These are phyloP conservation scores for Chrysolina americana DNA, from an alignment of 2,888 invertebrate genomes.

Conservation along the genomic window DNA sequence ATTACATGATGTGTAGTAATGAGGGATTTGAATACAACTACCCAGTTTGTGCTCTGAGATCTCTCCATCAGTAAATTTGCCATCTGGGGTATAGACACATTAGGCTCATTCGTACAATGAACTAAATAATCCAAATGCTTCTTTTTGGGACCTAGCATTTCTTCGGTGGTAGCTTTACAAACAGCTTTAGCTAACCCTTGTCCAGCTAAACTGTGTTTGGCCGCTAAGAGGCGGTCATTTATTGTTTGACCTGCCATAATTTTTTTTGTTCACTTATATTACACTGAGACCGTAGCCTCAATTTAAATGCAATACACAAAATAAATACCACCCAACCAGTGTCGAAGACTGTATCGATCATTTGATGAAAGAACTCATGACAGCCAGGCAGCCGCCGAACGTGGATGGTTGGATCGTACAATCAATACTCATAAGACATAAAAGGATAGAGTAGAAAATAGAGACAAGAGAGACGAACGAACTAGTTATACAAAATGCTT, in stretches of 20 bases:
- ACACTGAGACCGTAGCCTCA: slow-evolving; percentile 28
- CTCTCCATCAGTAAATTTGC: slow-evolving; percentile 98
- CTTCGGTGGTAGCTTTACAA: slow-evolving; percentile 99
- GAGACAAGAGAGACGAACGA: too few species aligned
- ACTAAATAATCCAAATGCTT: slow-evolving; percentile 99
- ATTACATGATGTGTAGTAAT: slow-evolving; percentile 99
- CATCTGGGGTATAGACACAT: slow-evolving; percentile 99
- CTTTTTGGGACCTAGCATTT: slow-evolving; percentile 99
- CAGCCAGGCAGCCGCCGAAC: not conserved
- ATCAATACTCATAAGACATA: not conserved
- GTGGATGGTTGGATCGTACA: not conserved
- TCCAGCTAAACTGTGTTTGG: slow-evolving; percentile 98
- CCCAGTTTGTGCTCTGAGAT: slow-evolving; percentile 98
- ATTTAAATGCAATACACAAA: slow-evolving; percentile 14
- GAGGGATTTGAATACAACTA: slow-evolving; percentile 98
- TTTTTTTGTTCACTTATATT: slow-evolving; percentile 26
- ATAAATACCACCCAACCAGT: slow-evolving; percentile 13
- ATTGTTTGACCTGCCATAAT: slow-evolving; percentile 97
- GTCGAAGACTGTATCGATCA: slow-evolving; percentile 13
- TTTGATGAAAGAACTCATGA: not conserved
- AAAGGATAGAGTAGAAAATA: too few species aligned
- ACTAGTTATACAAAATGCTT: too few species aligned
- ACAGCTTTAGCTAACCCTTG: slow-evolving; percentile 99
- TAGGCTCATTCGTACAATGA: slow-evolving; percentile 99
- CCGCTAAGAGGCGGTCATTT: slow-evolving; percentile 97